phyloP scores from a whole-genome alignment of 2,113 vertebrate species.

The Notothenia rossii region DNA sequence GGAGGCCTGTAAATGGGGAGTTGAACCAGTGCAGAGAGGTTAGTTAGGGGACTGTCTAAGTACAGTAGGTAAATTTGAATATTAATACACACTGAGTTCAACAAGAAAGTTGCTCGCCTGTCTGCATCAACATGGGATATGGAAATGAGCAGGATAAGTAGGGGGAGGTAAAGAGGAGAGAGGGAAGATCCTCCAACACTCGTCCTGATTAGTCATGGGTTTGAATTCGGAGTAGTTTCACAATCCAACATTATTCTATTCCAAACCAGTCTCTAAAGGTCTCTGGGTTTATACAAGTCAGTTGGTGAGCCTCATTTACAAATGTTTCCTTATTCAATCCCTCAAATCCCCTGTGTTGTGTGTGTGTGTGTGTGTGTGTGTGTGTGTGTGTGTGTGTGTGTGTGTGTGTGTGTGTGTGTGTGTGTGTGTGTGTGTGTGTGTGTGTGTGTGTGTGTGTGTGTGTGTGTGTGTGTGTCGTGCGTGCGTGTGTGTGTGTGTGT shows the following conservation, averaged over 20 bases:
- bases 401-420: neutral
- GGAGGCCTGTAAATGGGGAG: slow-evolving; percentile 27
- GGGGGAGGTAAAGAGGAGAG: neutral
- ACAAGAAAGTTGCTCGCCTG: slow-evolving; percentile 5
- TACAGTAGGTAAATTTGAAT: slow-evolving; percentile 20
- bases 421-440: neutral
- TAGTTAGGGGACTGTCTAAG: slow-evolving; percentile 37
- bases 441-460: too few relatives aligned
- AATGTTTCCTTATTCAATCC: neutral
- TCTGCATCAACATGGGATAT: slow-evolving; percentile 5
- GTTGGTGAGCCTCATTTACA: neutral
- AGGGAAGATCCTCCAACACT: slow-evolving; percentile 8
- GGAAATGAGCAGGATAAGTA: slow-evolving; percentile 15
- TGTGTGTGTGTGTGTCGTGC: neutral
- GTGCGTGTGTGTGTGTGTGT: too few relatives aligned
- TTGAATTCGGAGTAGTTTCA: neutral
- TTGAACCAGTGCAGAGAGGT: slow-evolving; percentile 18
- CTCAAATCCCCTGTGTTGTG: neutral
- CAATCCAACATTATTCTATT: neutral
- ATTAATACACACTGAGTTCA: slow-evolving; percentile 18
- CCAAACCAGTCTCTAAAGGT: neutral
- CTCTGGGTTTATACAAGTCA: neutral
- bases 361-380: neutral
- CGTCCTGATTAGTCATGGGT: slow-evolving; percentile 2
- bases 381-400: neutral